A percentile compares a stretch with the other conserved stretches of the same genome.
phyloP scores from a whole-genome alignment of 2,888 invertebrate species.

The Plutella xylostella region DNA sequence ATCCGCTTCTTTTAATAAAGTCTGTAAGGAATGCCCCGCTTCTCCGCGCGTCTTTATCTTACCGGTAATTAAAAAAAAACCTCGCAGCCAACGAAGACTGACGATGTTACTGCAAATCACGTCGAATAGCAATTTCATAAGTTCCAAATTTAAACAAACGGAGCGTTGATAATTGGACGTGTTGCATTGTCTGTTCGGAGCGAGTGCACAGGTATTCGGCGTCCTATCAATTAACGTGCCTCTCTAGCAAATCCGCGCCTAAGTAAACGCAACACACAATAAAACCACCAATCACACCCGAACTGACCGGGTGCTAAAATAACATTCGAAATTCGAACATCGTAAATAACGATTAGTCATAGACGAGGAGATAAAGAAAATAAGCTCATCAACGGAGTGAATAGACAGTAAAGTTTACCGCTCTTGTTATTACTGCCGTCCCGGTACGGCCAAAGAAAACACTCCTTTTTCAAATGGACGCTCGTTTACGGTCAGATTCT shows the following conservation, averaged over 20 bases:
- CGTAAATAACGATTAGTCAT: slow-evolving; percentile 54
- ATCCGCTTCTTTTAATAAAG: slow-evolving; percentile 69
- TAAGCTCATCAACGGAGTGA: slow-evolving; percentile 56
- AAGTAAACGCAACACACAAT: slow-evolving; percentile 45
- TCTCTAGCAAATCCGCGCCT: slow-evolving; percentile 45
- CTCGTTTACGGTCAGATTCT: slow-evolving; percentile 60
- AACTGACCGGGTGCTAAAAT: slow-evolving; percentile 37
- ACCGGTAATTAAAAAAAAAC: slow-evolving; percentile 59
- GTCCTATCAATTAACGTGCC: slow-evolving; percentile 46
- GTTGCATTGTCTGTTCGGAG: slow-evolving; percentile 51
- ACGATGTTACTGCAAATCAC: slow-evolving; percentile 37
- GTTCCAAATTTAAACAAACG: slow-evolving; percentile 62
- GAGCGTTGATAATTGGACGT: slow-evolving; percentile 51
- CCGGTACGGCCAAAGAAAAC: slow-evolving; percentile 52
- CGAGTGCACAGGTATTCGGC: slow-evolving; percentile 60
- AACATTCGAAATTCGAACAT: slow-evolving; percentile 37
- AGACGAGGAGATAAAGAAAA: slow-evolving; percentile 47
- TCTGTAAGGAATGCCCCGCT: slow-evolving; percentile 56
- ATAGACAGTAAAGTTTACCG: slow-evolving; percentile 55
- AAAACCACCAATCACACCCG: slow-evolving; percentile 27
- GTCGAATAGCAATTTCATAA: slow-evolving; percentile 53
- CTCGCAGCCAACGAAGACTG: slow-evolving; percentile 27
- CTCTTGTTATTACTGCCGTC: slow-evolving; percentile 43
- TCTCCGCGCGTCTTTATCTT: slow-evolving; percentile 54
- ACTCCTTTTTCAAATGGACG: slow-evolving; percentile 55